Evolutionary conservation across 1,140 invertebrate species (phyloP).

Genomic region (Rhizoglyphus robini): DNA sequence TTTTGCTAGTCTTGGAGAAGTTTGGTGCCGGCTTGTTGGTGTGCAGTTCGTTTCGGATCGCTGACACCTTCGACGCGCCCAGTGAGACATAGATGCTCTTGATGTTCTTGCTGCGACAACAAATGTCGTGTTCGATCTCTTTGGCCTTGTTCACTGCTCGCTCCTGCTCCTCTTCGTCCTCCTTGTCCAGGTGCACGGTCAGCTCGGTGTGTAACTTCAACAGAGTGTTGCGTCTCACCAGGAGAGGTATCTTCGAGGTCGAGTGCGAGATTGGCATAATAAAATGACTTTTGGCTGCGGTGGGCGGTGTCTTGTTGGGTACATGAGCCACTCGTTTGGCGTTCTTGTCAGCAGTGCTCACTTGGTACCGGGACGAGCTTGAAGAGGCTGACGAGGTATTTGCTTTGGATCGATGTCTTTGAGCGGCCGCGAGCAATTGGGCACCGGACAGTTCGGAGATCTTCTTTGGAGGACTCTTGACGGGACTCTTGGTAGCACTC

Average conservation of each 20-base stretch:
- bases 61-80: neutral
- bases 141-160: neutral
- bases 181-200: neutral
- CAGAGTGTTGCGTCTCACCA: neutral
- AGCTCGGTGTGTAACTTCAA: neutral
- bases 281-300: neutral
- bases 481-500: too few species aligned
- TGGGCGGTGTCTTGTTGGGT: neutral
- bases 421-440: too few species aligned
- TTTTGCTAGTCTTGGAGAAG: neutral
- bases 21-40: neutral
- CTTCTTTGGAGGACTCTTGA: too few species aligned
- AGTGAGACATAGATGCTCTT: neutral
- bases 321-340: neutral
- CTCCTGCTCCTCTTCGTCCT: neutral
- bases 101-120: neutral
- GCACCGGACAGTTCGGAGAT: too few species aligned
- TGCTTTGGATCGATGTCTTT: too few species aligned
- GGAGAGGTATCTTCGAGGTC: neutral
- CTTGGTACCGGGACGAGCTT: too few species aligned
- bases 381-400: too few species aligned
- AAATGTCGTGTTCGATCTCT: neutral
- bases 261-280: neutral
- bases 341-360: neutral
- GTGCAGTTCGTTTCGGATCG: neutral